Conservation (phyloP, 2,113 vertebrate species). For the Parus major region DNA sequence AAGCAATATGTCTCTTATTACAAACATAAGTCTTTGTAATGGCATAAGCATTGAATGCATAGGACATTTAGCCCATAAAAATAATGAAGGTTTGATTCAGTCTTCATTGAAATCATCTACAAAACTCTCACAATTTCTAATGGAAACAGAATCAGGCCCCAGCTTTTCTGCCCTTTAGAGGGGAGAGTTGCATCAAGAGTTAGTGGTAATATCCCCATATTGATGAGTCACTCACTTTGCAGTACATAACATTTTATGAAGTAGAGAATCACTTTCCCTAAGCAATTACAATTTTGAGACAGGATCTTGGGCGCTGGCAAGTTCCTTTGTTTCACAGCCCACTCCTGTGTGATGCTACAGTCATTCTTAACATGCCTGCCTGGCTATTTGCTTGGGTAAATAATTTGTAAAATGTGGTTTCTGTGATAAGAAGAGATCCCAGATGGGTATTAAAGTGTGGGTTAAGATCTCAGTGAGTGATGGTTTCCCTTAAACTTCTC, state of each 20-base stretch:
- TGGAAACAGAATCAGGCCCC: slow-evolving; percentile 45
- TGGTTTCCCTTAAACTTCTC: not conserved
- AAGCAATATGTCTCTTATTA: slow-evolving; percentile 66
- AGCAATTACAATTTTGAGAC: slow-evolving; percentile 78
- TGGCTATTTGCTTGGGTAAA: slow-evolving; percentile 58
- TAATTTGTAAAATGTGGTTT: slow-evolving; percentile 49
- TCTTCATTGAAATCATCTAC: slow-evolving; percentile 38
- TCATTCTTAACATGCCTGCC: slow-evolving; percentile 11
- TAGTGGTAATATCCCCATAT: slow-evolving; percentile 68
- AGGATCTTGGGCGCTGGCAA: slow-evolving; percentile 41
- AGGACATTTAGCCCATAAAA: slow-evolving; percentile 64
- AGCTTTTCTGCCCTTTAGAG: slow-evolving; percentile 35
- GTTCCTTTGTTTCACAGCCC: slow-evolving; percentile 57
- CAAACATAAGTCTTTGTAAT: slow-evolving; percentile 66
- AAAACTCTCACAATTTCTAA: slow-evolving; percentile 41
- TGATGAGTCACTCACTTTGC: slow-evolving; percentile 69
- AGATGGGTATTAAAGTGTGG: not conserved
- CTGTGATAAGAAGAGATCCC: slow-evolving; percentile 45
- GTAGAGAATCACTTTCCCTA: slow-evolving; percentile 75
- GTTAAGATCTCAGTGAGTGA: not conserved
- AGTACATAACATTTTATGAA: slow-evolving; percentile 76
- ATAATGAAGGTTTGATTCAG: slow-evolving; percentile 48
- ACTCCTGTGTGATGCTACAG: not conserved
- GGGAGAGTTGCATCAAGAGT: slow-evolving; percentile 22
- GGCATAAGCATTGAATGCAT: slow-evolving; percentile 43